Conservation (phyloP, 2,113 vertebrate species). For the Cavia aperea region DNA sequence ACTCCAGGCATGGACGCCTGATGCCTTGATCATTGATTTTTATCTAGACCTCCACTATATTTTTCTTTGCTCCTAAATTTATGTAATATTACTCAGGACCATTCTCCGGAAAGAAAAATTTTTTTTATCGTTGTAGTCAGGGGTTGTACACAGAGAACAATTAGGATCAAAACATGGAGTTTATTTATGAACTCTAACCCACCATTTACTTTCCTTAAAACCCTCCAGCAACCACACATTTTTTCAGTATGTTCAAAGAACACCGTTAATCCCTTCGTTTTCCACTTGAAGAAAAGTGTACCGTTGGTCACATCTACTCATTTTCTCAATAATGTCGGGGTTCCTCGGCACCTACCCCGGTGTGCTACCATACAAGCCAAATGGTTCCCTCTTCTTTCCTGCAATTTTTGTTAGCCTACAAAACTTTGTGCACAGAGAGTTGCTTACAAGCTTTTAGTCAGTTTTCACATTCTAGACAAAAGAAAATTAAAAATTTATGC, state of each 20-base stretch:
- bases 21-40: not conserved
- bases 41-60: not conserved
- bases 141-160: too few species aligned
- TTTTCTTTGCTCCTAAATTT: not conserved
- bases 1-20: not conserved
- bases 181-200: not conserved
- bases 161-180: too few species aligned
- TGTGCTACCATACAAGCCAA: not conserved
- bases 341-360: not conserved
- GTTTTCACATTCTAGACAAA: not conserved
- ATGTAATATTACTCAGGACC: not conserved
- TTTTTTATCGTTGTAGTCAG: not conserved
- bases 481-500: not conserved
- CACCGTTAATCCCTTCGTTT: not conserved
- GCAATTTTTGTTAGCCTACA: not conserved
- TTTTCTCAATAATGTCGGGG: not conserved
- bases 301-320: not conserved
- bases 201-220: not conserved
- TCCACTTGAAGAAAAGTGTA: not conserved
- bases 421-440: not conserved
- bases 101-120: not conserved
- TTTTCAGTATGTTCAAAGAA: not conserved
- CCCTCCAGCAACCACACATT: not conserved
- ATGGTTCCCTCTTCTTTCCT: not conserved
- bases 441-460: not conserved